Evolutionary conservation across 2,888 invertebrate species (phyloP), one percentile per base, ranked within the genome.

Genomic region (Himalopsyche anomala): DNA sequence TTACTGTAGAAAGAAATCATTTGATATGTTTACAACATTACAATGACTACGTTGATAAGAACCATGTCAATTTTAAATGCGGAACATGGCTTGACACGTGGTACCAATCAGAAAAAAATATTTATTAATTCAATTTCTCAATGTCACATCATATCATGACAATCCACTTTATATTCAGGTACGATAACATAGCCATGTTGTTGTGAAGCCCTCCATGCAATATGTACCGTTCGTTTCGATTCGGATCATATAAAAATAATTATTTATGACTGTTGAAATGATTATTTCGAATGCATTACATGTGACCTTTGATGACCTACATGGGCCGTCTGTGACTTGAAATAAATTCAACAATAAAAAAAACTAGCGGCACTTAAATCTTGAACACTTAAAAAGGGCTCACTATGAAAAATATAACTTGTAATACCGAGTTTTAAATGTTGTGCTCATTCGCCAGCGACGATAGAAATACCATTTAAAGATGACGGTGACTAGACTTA

Each of bases 301-400:
- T 42, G 3, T 80, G 80, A 80, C 80, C 80, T 80, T 80, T 80
- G 80, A n/a, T 80, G 80, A 80, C 80, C 80, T 80, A 80, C 80
- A 80, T 80, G 80, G 80, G 40, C 80, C 36, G 15, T 80, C 40
- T 38, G 40, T 8, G 80, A 40, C 80, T 38, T 80, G 42, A 80
- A 80, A 42, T 40, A 80, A 42, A n/a, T 80, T 80, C 80, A 40
- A 80, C 40, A 80, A 80, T 80, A 80, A 80, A 80, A 56, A 80
- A 80, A 80, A 36, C 80, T 80, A 80, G 80, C 80, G 80, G 80
- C 36, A 80, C 38, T 38, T 80, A 80, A 40, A 40, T 40, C 80
- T 80, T 40, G 80, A 80, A 80, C 80, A 80, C 80, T 62, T 62
- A 62, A 62, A 62, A 62, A 62, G 62, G 62, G 62, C 19, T 56